A percentile compares a stretch with the other conserved stretches of the same genome.
Conservation (phyloP, 2,888 invertebrate genomes). For the Stegana nigrithorax region DNA sequence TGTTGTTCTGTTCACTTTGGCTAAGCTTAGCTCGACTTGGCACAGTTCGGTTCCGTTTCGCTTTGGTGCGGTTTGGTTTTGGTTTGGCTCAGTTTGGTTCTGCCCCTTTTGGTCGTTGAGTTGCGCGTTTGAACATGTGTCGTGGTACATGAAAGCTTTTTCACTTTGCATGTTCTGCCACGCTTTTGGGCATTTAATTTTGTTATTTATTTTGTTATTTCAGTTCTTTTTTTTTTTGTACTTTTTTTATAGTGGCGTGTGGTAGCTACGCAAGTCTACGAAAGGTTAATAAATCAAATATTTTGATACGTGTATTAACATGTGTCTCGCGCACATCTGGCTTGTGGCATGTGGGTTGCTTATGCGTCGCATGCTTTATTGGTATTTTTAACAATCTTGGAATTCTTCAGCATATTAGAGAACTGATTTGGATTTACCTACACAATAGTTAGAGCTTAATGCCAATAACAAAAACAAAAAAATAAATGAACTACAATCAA, state of each 20-base stretch:
- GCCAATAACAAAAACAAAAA: too few relatives aligned
- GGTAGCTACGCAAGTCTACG: constrained; percentile 50
- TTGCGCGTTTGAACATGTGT: constrained; percentile 47
- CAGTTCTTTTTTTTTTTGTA: too few relatives aligned
- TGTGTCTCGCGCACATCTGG: not conserved
- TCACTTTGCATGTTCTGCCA: constrained; percentile 52
- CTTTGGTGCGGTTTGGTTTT: constrained; percentile 44
- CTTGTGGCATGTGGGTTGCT: too few relatives aligned
- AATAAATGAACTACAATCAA: too few relatives aligned
- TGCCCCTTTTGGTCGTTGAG: not conserved
- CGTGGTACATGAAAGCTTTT: constrained; percentile 55
- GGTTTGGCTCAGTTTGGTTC: too few relatives aligned
- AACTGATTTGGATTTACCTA: too few relatives aligned
- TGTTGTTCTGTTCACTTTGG: too few relatives aligned
- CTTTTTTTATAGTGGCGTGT: constrained; percentile 28
- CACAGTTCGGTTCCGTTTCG: not conserved
- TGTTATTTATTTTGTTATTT: constrained; percentile 3
- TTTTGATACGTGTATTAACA: not conserved
- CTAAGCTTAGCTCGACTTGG: too few relatives aligned
- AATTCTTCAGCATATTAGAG: too few relatives aligned
- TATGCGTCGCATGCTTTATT: too few relatives aligned
- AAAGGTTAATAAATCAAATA: constrained; percentile 61
- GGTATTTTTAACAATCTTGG: too few relatives aligned
- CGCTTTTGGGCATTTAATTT: constrained; percentile 61
- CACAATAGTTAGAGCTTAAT: too few relatives aligned